Evolutionary conservation across 2,888 invertebrate species (phyloP), one percentile per base, ranked within the genome.

Genomic region (Campoletis raptor): DNA sequence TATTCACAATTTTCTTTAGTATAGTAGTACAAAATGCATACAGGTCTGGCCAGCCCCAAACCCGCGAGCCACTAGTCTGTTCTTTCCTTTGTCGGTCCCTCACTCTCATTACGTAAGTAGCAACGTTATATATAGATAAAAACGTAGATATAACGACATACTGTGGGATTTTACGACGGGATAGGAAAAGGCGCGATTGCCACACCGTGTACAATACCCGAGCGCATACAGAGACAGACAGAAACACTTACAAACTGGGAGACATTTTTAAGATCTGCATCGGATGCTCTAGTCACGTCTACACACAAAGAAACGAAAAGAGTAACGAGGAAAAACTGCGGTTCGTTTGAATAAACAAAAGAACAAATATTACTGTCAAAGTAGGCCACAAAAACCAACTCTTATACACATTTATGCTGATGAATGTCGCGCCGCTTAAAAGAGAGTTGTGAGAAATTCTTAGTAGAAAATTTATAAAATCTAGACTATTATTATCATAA

Each of bases 91-190:
- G 86, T 86, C 86, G 86, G 86, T 80, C 77, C 80, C 79, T 83
- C 80, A 77, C 83, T 79, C 85, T 86, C 86, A 86, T 86, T 86
- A 86, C 86, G 83, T 86, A 86, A 86, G 86, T 86, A 83, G 83
- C 66, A 78, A 82, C 54, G 69, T 70, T 85, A 79, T 76, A 79
- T 36, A 73, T 18, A 61, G 36, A 69, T 9, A 42, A 45, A 69
- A 83, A 78, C 48, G 64, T 76, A 48, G 15, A 48, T 24, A 37
- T 66, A 74, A 61, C 37, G n/a, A 81, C 42, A 74, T 21, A 40
- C 61, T 21, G 57, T 61, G 48, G 61, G 64, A 64, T 70, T 48
- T 72, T 72, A 64, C 64, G 18, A 45, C 66, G 48, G 45, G 66
- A 67, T 78, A 8, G 52, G 30, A 37, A 78, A 18, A 78, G 77